Evolutionary conservation across 2,888 invertebrate genomes (phyloP).

Genomic region (Muscina levida): DNA sequence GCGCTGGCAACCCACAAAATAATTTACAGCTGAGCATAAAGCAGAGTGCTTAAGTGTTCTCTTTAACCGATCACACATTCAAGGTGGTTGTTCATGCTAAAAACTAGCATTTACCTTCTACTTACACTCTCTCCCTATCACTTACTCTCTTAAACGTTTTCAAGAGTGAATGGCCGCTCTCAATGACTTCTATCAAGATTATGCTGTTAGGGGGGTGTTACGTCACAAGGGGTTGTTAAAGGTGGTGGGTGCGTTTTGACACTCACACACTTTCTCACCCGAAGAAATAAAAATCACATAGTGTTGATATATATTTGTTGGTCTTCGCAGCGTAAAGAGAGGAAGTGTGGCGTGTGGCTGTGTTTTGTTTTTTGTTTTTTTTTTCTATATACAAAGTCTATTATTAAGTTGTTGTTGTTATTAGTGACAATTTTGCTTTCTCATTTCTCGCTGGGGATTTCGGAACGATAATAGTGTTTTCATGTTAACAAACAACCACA

Average conservation of each 20-base stretch:
- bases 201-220: no score
- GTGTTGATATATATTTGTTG: no score
- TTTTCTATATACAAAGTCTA: conserved; percentile 26
- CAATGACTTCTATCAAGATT: no score
- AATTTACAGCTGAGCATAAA: no score
- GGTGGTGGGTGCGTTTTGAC: not conserved
- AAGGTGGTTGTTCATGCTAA: conserved; percentile 9
- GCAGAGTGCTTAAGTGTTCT: no score
- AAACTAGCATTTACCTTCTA: not conserved
- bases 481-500: conserved; percentile 58
- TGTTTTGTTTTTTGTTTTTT: no score
- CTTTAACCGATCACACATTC: no score
- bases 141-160: not conserved
- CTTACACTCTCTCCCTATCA: not conserved
- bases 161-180: not conserved
- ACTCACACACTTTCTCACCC: no score
- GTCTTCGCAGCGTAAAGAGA: no score
- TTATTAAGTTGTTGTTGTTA: conserved; percentile 14
- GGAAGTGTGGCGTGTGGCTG: no score
- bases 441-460: not conserved
- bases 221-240: no score
- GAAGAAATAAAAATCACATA: no score
- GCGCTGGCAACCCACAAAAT: not conserved
- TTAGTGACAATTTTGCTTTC: not conserved
- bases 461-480: conserved; percentile 10